Evolutionary conservation across 2,888 invertebrate species (phyloP), one percentile per base, ranked within the genome.

Genomic region (Drosophila atroscutellata): DNA sequence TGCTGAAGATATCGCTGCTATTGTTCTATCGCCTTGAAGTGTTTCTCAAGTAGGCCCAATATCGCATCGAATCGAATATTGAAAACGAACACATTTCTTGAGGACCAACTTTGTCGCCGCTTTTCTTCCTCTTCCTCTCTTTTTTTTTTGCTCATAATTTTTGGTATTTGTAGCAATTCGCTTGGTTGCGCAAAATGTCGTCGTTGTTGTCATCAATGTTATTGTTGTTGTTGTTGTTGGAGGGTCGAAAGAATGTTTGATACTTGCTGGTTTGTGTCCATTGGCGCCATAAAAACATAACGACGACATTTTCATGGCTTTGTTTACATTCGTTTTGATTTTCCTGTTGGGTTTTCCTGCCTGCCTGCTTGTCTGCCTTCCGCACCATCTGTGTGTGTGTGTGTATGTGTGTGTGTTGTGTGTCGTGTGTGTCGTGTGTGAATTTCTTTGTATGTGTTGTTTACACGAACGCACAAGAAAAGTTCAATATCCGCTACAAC

Each of bases 281-380:
- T 77, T 73, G 80, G 75, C 80, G 81, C 70, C 83, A 74, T 76
- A 76, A 82, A 77, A 71, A 66, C 74, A 82, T 82, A 83, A 86
- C 78, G 86, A 83, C 86, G 81, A 83, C 86, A 86, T 78, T 83
- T 83, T 86, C 83, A 83, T 86, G 86, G 75, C 81, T 83, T 83
- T 83, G 83, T 83, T 83, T 86, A 82, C 86, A 85, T 83, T 75
- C 80, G 69, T 79, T 86, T 73, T 82, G 86, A 80, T 78, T 78
- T 78, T 78, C 77, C 77, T 80, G 77, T 78, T 80, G 67, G 76
- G 28, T 75, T 71, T 71, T 79, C 62, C 64, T 60, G 11, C 32
- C 24, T 13, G 1, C 3, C 56, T 9, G 15, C 24, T 39, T 11
- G 52, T 24, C 28, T 20, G 26, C 39, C 54, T 34, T 36, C 11